These are phyloP conservation scores for Drosophila aldrichi DNA, from an alignment of 2,888 invertebrate genomes.

Conservation along the genomic window DNA sequence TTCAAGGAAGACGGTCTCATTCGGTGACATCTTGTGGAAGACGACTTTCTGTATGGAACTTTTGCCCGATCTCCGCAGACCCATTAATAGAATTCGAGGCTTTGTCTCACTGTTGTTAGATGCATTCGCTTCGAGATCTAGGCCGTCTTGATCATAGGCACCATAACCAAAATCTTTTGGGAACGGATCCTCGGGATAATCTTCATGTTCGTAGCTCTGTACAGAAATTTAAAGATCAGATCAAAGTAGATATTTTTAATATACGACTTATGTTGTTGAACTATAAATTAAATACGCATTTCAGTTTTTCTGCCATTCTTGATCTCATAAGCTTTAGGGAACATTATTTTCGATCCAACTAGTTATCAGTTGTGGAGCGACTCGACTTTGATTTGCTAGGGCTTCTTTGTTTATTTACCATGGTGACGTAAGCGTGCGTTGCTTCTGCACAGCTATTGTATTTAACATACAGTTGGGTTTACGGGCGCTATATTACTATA, in stretches of 20 bases:
- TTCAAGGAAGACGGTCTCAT: constrained; percentile 99
- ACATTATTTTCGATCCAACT: background rate
- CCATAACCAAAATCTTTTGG: constrained; percentile 97
- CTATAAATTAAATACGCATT: background rate
- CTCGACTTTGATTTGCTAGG: constrained; percentile 40
- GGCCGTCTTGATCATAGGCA: constrained; percentile 91
- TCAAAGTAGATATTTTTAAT: background rate
- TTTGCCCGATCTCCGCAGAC: constrained; percentile 97
- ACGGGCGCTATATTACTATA: constrained; percentile 9
- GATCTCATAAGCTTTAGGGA: background rate
- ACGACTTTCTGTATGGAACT: constrained; percentile 99
- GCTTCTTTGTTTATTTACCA: constrained; percentile 75
- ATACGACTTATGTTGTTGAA: background rate
- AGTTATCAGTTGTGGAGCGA: constrained; percentile 14
- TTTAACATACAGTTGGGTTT: constrained; percentile 38
- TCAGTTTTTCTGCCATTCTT: background rate
- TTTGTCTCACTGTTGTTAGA: constrained; percentile 87
- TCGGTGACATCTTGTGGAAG: constrained; percentile 99
- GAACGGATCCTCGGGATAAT: constrained; percentile 89
- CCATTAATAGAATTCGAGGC: constrained; percentile 97
- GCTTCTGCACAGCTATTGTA: constrained; percentile 20
- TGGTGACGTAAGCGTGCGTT: constrained; percentile 50
- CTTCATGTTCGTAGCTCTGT: constrained; percentile 87
- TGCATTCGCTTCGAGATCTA: constrained; percentile 72
- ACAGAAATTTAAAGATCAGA: constrained; percentile 12